Conservation (phyloP, 2,113 vertebrate species). For the Triplophysa dalaica region DNA sequence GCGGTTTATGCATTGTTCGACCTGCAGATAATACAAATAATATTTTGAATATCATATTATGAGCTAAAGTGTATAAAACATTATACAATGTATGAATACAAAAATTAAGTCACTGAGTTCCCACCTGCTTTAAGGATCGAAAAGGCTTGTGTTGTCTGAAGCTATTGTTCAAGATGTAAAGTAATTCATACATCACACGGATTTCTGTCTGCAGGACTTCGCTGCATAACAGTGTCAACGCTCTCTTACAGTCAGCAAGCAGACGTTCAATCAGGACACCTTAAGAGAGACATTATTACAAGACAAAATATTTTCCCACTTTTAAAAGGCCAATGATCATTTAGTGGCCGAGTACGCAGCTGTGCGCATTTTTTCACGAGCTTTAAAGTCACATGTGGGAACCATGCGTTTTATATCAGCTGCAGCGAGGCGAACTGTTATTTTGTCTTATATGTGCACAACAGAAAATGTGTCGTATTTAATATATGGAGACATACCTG, state of each 20-base stretch:
- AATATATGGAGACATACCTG: constrained; percentile 46
- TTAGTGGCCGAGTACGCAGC: too few species aligned
- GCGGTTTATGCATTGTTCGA: constrained; percentile 75
- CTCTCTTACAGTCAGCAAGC: constrained; percentile 37
- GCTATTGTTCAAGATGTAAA: constrained; percentile 67
- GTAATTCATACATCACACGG: constrained; percentile 66
- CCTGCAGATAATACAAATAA: constrained; percentile 55
- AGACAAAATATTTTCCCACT: background rate
- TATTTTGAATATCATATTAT: too few species aligned
- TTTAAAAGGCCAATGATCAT: too few species aligned
- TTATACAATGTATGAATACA: background rate
- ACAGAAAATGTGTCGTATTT: background rate
- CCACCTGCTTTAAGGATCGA: constrained; percentile 71
- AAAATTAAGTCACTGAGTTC: background rate
- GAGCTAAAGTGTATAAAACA: background rate
- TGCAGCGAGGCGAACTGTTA: background rate
- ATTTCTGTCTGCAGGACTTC: constrained; percentile 70
- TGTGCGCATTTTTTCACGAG: background rate
- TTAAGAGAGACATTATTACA: constrained; percentile 5
- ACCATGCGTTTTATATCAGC: background rate
- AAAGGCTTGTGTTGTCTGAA: constrained; percentile 68
- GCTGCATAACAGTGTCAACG: constrained; percentile 61
- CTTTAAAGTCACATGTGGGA: background rate
- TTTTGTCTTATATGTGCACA: background rate
- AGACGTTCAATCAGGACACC: constrained; percentile 39